Evolutionary conservation across 1,140 invertebrate species (phyloP), one percentile per base, ranked within the genome.

Genomic region (Popillia japonica): DNA sequence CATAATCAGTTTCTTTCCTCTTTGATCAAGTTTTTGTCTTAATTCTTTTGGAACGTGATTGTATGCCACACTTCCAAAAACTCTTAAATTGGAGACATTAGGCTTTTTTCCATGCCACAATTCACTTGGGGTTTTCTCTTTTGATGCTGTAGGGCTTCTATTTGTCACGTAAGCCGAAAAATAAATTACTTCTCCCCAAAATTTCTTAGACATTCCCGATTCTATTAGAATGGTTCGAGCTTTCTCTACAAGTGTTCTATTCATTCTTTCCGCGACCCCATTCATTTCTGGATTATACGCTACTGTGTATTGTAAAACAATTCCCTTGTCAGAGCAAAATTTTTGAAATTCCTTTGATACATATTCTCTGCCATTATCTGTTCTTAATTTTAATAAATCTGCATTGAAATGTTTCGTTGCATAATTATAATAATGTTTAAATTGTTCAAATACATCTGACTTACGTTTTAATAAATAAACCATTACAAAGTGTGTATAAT

Each of bases 261-360:
- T 88, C 27, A 82, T 80, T 59, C 86, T 72, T 80, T 89, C 88
- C 14, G 84, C 82, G n/a, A 83, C 80, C 10, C 87, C 87, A 82
- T 89, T 89, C 76, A 85, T 83, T 76, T 86, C 77, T 41, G 87
- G 86, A 27, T 84, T 82, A 44, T 87, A 84, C 17, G 80, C 41
- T 7, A 82, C 76, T 17, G 81, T 84, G 72, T 80, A 78, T 73
- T 80, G 22, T n/a, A 68, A 23, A 23, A 34, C 42, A 7, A 83
- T 83, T 48, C 83, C 83, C 59, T 79, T 78, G 42, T 78, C 7
- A 78, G 78, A 41, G 42, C 72, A 83, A 78, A 83, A 85, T 6
- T 80, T 34, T 74, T 80, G 79, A 7, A 86, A 78, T 40, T 79
- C 75, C 55, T 61, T 78, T 14, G 74, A 79, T 17, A 40, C 74